These are phyloP conservation scores for Perognathus longimembris DNA, from an alignment of 2,113 vertebrate species.

Conservation along the genomic window DNA sequence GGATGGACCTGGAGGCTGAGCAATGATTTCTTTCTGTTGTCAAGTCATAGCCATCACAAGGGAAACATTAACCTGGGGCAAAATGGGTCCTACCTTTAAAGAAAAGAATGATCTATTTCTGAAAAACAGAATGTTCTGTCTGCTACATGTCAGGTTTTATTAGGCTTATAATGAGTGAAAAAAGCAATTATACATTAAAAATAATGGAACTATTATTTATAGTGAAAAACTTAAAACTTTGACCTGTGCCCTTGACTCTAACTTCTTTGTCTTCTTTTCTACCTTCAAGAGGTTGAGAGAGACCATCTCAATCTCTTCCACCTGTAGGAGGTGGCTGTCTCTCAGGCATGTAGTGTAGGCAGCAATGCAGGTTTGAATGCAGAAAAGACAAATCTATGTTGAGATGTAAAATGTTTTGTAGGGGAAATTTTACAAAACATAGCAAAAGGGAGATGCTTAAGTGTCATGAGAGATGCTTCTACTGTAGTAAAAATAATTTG, in stretches of 20 bases:
- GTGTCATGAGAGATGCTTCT: not conserved
- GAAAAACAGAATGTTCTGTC: not conserved
- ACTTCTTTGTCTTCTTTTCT: not conserved
- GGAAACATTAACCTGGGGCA: not conserved
- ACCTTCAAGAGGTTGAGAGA: not conserved
- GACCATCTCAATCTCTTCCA: not conserved
- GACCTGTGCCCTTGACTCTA: not conserved
- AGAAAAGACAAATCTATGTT: not conserved
- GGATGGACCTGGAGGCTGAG: not conserved
- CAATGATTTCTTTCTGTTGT: slow-evolving; percentile 40
- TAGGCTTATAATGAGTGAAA: not conserved
- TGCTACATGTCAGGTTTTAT: not conserved
- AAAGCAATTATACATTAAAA: not conserved
- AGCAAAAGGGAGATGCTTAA: not conserved
- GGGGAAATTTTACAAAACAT: not conserved
- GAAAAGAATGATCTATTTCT: not conserved
- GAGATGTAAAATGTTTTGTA: not conserved
- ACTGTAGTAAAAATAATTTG: not conserved
- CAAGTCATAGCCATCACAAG: not conserved
- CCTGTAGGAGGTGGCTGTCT: not conserved
- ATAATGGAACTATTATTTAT: not conserved
- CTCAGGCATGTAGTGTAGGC: not conserved
- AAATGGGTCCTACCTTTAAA: not conserved
- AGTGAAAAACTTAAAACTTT: not conserved
- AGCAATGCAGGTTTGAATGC: not conserved